These are phyloP conservation scores for Dendropsophus ebraccatus DNA, from an alignment of 2,113 vertebrate genomes.

Conservation along the genomic window DNA sequence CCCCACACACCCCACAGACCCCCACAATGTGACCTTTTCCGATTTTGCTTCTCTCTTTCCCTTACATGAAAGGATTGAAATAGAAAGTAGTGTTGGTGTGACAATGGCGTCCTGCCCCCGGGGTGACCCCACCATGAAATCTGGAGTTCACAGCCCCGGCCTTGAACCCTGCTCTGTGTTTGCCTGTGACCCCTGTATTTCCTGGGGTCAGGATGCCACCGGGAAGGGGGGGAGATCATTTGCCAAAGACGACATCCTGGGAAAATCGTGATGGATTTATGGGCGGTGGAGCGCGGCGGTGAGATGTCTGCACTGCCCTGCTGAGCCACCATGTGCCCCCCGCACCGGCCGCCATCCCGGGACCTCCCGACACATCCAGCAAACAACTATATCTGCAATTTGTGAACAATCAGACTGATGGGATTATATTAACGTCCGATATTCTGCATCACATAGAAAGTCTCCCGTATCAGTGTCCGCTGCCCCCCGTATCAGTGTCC, in stretches of 20 bases:
- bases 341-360: background rate
- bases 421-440: no score
- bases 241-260: conserved; percentile 65
- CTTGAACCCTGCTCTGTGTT: conserved; percentile 69
- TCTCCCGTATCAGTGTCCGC: no score
- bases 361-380: background rate
- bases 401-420: no score
- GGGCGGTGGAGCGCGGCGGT: conserved; percentile 61
- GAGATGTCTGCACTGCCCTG: background rate
- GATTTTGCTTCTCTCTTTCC: conserved; percentile 22
- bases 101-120: conserved; percentile 63
- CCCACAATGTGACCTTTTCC: conserved; percentile 1
- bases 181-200: conserved; percentile 71
- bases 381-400: no score
- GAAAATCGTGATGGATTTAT: conserved; percentile 68
- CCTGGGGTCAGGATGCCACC: conserved; percentile 71
- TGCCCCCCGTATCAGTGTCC: no score
- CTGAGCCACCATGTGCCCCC: conserved; percentile 20
- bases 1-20: conserved; percentile 26
- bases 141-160: conserved; percentile 68
- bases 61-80: conserved; percentile 61
- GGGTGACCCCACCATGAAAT: conserved; percentile 64
- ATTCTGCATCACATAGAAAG: no score
- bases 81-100: conserved; percentile 62
- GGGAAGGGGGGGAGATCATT: conserved; percentile 65